A percentile compares a stretch with the other conserved stretches of the same genome.
Evolutionary conservation across 2,888 invertebrate species (phyloP).

Genomic region (Megamerina dolium): DNA sequence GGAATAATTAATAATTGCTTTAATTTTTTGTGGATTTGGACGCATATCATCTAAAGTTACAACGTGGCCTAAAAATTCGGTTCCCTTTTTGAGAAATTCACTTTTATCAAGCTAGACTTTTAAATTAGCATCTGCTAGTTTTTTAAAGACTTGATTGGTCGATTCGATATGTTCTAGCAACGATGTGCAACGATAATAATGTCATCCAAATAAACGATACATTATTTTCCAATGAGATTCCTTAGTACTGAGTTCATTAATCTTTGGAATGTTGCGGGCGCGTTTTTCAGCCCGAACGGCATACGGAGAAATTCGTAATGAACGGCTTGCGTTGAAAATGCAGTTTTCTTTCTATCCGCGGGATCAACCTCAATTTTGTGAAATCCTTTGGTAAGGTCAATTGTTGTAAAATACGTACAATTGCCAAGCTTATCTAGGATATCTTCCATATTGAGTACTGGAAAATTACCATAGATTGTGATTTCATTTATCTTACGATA

Average conservation of each 20-base stretch:
- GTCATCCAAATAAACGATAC: constrained; percentile 1
- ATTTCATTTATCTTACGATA: not conserved
- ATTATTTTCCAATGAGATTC: constrained; percentile 1
- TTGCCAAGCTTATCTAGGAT: constrained; percentile 6
- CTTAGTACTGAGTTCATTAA: no score
- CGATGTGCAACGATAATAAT: not conserved
- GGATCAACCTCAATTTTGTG: constrained; percentile 2
- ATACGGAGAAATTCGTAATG: no score
- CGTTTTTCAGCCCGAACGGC: no score
- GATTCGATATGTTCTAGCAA: no score
- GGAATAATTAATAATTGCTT: no score
- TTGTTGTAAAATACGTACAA: constrained; percentile 5
- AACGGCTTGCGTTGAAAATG: not conserved
- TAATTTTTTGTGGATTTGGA: no score
- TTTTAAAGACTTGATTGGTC: no score
- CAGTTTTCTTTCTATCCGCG: not conserved
- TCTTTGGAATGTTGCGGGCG: no score
- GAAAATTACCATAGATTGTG: not conserved
- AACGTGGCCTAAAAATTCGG: not conserved
- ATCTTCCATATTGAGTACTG: constrained; percentile 4
- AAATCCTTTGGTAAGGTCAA: constrained; percentile 5
- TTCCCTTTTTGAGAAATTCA: not conserved
- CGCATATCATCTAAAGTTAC: no score
- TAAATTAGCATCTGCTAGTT: not conserved
- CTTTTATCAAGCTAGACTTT: not conserved